phyloP scores from a whole-genome alignment of 1,140 invertebrate genomes.

The Agrilus planipennis region DNA sequence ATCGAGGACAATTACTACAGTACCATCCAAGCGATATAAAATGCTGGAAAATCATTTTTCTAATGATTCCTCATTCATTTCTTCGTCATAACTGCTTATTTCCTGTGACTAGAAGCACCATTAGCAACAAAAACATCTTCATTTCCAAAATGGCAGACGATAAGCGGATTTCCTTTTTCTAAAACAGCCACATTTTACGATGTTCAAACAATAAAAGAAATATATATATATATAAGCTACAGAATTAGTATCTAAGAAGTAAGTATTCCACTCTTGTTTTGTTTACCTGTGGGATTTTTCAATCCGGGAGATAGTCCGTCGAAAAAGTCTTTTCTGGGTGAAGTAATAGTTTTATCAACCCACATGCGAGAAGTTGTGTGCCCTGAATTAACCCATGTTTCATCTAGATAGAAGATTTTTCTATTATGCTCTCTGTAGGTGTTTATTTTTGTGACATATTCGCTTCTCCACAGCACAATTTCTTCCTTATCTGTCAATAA shows the following conservation, averaged over 20 bases:
- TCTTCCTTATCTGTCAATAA: neutral
- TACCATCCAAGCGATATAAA: conserved; percentile 7
- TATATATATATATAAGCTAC: no score
- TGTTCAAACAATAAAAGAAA: no score
- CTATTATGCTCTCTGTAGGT: neutral
- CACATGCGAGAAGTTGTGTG: neutral
- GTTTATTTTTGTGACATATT: neutral
- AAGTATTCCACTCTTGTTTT: no score
- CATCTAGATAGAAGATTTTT: neutral
- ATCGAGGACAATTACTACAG: conserved; percentile 20
- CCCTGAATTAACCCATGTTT: neutral
- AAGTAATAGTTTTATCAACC: neutral
- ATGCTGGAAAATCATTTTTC: conserved; percentile 12
- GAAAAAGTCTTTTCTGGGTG: neutral
- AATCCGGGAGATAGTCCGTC: no score
- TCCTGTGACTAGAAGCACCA: conserved; percentile 14
- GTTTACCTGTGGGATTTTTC: no score
- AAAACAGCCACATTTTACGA: neutral
- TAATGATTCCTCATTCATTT: conserved; percentile 34
- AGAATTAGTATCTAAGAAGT: no score
- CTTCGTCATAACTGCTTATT: conserved; percentile 21
- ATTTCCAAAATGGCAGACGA: neutral
- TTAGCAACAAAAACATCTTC: conserved; percentile 1
- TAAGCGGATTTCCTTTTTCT: neutral
- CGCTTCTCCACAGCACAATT: neutral